Conservation (phyloP, 2,113 vertebrate genomes). For the Oreochromis spilurus region DNA sequence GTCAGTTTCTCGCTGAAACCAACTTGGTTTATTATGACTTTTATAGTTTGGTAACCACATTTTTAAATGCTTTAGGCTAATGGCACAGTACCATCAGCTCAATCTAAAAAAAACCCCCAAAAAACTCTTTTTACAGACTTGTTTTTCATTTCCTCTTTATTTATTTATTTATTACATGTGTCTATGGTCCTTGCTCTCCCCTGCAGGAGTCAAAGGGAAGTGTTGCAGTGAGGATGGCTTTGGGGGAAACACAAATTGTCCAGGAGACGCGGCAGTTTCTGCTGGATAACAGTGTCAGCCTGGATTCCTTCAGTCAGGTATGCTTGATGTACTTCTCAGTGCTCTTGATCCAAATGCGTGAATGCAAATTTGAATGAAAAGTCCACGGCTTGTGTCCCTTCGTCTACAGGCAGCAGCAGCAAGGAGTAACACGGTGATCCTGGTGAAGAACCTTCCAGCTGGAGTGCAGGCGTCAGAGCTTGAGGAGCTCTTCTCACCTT, state of each 20-base stretch:
- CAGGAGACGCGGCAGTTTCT: conserved; percentile 92
- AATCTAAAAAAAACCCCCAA: not conserved
- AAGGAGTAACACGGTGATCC: conserved; percentile 84
- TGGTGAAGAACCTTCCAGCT: conserved; percentile 91
- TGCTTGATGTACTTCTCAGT: not conserved
- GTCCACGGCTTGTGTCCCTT: not conserved
- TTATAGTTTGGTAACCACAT: not conserved
- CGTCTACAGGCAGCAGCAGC: conserved; percentile 75
- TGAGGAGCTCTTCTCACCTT: conserved; percentile 76
- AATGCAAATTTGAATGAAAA: not conserved
- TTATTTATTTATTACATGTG: not conserved
- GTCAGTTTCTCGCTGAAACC: not conserved
- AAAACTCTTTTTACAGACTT: not conserved
- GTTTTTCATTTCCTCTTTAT: not conserved
- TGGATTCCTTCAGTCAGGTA: conserved; percentile 97
- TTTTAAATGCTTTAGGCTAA: not conserved
- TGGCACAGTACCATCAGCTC: not conserved
- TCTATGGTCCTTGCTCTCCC: not conserved
- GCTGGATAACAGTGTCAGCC: conserved; percentile 80
- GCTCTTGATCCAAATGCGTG: not conserved
- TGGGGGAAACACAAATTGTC: conserved; percentile 95
- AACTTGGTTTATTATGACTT: not conserved
- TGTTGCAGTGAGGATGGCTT: conserved; percentile 88
- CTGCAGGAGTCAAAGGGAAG: conserved; percentile 87
- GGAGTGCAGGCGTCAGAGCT: conserved; percentile 71